phyloP scores from a whole-genome alignment of 2,113 vertebrate genomes.

The Myocastor coypus region DNA sequence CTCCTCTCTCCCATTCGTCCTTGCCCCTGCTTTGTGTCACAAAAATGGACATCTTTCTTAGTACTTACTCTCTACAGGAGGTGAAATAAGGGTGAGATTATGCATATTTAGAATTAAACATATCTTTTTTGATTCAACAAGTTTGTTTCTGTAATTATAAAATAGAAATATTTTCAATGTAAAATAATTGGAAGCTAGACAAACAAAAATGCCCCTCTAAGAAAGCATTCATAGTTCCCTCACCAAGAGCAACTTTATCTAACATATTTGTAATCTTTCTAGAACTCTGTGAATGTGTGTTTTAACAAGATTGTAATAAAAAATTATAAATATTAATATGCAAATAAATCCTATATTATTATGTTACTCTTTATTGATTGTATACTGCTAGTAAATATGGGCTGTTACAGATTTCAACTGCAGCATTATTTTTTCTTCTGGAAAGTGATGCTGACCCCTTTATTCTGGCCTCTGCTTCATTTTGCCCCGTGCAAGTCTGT shows the following conservation, averaged over 20 bases:
- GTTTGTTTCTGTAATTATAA: slow-evolving; percentile 36
- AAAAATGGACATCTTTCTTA: neutral
- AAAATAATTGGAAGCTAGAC: neutral
- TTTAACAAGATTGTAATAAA: neutral
- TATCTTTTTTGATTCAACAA: neutral
- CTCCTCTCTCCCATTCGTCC: neutral
- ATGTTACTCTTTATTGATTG: neutral
- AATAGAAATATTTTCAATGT: slow-evolving; percentile 8
- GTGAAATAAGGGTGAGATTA: neutral
- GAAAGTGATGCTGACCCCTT: neutral
- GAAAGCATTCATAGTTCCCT: neutral
- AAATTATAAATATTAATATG: neutral
- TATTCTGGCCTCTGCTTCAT: neutral
- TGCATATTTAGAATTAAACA: slow-evolving; percentile 45
- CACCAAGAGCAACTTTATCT: neutral
- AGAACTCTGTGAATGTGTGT: neutral
- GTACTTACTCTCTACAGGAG: neutral
- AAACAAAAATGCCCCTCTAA: neutral
- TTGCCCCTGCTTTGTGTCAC: neutral
- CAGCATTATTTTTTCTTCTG: neutral
- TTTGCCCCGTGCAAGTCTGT: neutral
- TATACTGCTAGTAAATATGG: neutral
- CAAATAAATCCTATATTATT: neutral
- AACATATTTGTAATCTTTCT: neutral
- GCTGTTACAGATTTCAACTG: neutral